Conservation (phyloP, 2,113 vertebrate genomes). For the Forbesichthys papilliferus region DNA sequence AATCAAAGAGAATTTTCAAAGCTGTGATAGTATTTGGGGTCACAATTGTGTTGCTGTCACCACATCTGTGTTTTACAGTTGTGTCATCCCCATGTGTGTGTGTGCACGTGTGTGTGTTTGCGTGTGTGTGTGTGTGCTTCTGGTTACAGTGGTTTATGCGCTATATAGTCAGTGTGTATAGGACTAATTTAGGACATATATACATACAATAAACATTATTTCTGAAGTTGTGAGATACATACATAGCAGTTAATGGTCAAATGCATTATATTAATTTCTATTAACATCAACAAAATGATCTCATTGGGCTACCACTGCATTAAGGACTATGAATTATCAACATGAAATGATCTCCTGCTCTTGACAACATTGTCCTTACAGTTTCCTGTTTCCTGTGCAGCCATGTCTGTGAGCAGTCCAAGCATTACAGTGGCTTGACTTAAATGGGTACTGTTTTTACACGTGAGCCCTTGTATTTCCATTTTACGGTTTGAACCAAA, state of each 20-base stretch:
- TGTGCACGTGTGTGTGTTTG: neutral
- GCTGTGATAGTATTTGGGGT: conserved; percentile 49
- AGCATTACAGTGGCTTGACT: conserved; percentile 32
- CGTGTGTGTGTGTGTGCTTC: neutral
- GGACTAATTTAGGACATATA: neutral
- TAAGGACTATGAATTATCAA: neutral
- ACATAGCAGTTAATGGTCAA: neutral
- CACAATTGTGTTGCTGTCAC: neutral
- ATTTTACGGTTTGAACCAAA: conserved; percentile 57
- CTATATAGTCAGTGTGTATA: neutral
- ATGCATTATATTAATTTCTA: neutral
- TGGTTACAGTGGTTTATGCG: neutral
- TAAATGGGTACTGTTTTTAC: conserved; percentile 28
- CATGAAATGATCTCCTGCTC: conserved; percentile 19
- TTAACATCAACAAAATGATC: neutral
- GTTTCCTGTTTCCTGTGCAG: conserved; percentile 43
- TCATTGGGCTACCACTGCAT: neutral
- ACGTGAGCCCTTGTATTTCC: conserved; percentile 39
- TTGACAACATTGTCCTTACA: conserved; percentile 10
- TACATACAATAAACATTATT: neutral
- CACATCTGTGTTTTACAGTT: neutral
- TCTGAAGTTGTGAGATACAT: neutral
- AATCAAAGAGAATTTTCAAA: conserved; percentile 59
- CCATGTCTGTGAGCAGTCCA: conserved; percentile 38
- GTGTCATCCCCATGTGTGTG: neutral